Percentiles rank a stretch among this genome's conserved stretches.
Evolutionary conservation across 1,140 invertebrate species (phyloP).

Genomic region (Lordiphosa mommai): DNA sequence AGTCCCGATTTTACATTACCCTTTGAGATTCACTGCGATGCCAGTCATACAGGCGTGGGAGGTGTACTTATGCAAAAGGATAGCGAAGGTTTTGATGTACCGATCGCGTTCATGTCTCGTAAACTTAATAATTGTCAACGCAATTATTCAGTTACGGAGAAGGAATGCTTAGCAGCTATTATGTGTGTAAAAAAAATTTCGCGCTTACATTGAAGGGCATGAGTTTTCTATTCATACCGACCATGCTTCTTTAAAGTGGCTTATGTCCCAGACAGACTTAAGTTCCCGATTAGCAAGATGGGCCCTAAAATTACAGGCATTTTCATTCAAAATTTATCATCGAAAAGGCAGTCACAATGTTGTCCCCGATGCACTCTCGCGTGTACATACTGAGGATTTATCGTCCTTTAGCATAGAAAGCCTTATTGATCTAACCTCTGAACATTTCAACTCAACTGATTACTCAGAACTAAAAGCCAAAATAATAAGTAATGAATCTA

Average conservation of each 20-base stretch:
- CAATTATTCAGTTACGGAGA: too few relatives aligned
- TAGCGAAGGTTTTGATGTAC: too few relatives aligned
- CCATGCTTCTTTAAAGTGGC: background rate
- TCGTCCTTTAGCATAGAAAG: background rate
- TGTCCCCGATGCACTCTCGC: slow-evolving; percentile 1
- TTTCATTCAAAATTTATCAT: background rate
- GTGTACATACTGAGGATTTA: slow-evolving; percentile 9
- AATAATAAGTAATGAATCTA: background rate
- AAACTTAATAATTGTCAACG: too few relatives aligned
- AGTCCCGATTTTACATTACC: background rate
- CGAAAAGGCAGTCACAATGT: background rate
- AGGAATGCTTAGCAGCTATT: too few relatives aligned
- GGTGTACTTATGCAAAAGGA: too few relatives aligned
- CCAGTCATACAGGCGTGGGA: background rate
- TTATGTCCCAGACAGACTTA: slow-evolving; percentile 2
- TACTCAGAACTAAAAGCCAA: background rate
- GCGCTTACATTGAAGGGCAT: slow-evolving; percentile 5
- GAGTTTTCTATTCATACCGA: background rate
- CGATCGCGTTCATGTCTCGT: too few relatives aligned
- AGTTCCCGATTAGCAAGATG: background rate
- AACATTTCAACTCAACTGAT: background rate
- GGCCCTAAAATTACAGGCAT: slow-evolving; percentile 1
- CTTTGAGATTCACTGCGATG: slow-evolving; percentile 6
- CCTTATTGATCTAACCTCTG: background rate
- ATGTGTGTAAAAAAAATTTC: slow-evolving; percentile 14